These are phyloP conservation scores for Pherbina coryleti DNA, from an alignment of 2,888 invertebrate species.

Conservation along the genomic window DNA sequence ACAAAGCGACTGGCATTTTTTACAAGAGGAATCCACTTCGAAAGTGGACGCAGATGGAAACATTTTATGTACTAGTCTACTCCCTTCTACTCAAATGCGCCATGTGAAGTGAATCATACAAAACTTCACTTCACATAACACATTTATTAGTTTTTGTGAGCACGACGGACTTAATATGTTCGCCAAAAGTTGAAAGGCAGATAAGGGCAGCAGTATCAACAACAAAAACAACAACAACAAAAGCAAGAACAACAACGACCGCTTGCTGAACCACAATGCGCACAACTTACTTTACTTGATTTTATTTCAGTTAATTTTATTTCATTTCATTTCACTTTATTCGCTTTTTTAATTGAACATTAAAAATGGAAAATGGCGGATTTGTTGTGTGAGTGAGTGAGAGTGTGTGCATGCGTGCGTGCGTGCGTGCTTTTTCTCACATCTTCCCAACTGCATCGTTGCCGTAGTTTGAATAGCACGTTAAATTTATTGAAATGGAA, in stretches of 20 bases:
- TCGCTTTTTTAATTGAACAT: constrained; percentile 16
- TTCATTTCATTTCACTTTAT: not conserved
- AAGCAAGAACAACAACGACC: not conserved
- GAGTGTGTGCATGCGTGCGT: not conserved
- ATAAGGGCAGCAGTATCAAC: not conserved
- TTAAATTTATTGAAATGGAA: constrained; percentile 14
- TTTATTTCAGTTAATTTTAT: not conserved
- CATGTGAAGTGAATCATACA: no score
- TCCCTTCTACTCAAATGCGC: no score
- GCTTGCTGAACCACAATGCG: not conserved
- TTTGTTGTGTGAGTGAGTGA: constrained; percentile 2
- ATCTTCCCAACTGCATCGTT: not conserved
- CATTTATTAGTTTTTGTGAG: not conserved
- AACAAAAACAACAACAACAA: not conserved
- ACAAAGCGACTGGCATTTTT: no score
- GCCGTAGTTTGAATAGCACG: not conserved
- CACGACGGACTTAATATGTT: not conserved
- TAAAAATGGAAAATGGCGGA: constrained; percentile 22
- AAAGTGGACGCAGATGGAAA: no score
- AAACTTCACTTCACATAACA: no score
- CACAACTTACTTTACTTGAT: not conserved
- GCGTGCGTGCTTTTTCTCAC: not conserved
- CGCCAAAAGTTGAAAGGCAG: not conserved
- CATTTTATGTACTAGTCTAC: no score
- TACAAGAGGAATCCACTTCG: no score